Percentiles rank a stretch among this genome's conserved stretches.
phyloP scores from a whole-genome alignment of 2,113 vertebrate species.

The Castor canadensis region DNA sequence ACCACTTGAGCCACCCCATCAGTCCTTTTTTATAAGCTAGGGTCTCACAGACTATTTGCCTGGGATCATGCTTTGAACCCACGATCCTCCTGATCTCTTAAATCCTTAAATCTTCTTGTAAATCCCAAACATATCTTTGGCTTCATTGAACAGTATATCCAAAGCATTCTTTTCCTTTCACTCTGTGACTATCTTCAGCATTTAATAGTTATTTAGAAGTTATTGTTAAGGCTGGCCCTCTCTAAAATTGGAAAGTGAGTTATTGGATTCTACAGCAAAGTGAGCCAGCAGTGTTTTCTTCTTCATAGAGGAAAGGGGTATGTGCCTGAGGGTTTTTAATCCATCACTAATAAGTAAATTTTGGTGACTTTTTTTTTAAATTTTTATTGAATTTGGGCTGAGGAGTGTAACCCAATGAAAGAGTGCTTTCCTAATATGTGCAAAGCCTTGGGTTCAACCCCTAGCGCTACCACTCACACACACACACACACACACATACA shows the following conservation, averaged over 20 bases:
- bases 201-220: conserved; percentile 53
- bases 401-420: background rate
- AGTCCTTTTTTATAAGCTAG: no score
- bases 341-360: background rate
- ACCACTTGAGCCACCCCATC: background rate
- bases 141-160: conserved; percentile 13
- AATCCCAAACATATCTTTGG: conserved; percentile 23
- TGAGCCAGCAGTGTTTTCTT: background rate
- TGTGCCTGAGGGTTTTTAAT: background rate
- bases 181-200: conserved; percentile 32
- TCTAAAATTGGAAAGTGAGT: conserved; percentile 39
- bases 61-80: no score
- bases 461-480: background rate
- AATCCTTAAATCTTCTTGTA: conserved; percentile 65
- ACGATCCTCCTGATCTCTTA: conserved; percentile 55
- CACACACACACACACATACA: no score
- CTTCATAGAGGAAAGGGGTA: background rate
- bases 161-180: conserved; percentile 45
- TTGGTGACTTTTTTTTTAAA: conserved; percentile 1
- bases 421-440: background rate
- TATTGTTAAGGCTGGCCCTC: conserved; percentile 46
- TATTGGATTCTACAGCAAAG: conserved; percentile 37
- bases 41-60: no score
- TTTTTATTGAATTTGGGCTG: background rate
- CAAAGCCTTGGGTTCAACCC: background rate